Conservation (phyloP, 2,113 vertebrate genomes). For the Etheostoma spectabile region DNA sequence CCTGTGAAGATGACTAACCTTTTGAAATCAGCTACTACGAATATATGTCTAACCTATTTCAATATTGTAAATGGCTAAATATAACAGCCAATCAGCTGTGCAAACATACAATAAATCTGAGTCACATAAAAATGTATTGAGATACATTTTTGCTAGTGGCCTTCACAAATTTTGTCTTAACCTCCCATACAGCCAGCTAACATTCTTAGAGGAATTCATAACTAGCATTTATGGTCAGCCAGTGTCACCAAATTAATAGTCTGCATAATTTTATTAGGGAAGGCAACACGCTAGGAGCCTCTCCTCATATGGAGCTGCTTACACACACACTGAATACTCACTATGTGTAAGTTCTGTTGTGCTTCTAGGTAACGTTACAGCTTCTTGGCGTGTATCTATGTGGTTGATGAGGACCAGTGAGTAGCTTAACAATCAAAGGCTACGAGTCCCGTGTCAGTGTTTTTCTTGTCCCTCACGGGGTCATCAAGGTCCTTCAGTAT, state of each 20-base stretch:
- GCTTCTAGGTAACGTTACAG: too few species aligned
- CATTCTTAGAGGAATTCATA: not conserved
- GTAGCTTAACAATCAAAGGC: not conserved
- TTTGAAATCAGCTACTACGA: not conserved
- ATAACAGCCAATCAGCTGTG: not conserved
- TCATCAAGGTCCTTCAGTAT: not conserved
- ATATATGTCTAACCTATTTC: not conserved
- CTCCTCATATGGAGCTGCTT: not conserved
- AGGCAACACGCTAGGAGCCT: not conserved
- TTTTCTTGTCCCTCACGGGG: not conserved
- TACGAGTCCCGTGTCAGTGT: not conserved
- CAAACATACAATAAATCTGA: too few species aligned
- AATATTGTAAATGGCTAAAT: not conserved
- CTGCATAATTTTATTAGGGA: not conserved
- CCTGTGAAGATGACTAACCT: not conserved
- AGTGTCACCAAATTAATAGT: not conserved
- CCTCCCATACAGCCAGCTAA: not conserved
- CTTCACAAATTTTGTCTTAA: too few species aligned
- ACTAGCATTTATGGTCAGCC: not conserved
- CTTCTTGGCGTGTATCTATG: not conserved
- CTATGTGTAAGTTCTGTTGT: too few species aligned
- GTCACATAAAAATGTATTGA: too few species aligned
- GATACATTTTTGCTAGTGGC: not conserved
- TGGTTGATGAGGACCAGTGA: not conserved
- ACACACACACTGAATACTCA: too few species aligned